Evolutionary conservation across 2,113 vertebrate species (phyloP).

Genomic region (Penelope pileata): DNA sequence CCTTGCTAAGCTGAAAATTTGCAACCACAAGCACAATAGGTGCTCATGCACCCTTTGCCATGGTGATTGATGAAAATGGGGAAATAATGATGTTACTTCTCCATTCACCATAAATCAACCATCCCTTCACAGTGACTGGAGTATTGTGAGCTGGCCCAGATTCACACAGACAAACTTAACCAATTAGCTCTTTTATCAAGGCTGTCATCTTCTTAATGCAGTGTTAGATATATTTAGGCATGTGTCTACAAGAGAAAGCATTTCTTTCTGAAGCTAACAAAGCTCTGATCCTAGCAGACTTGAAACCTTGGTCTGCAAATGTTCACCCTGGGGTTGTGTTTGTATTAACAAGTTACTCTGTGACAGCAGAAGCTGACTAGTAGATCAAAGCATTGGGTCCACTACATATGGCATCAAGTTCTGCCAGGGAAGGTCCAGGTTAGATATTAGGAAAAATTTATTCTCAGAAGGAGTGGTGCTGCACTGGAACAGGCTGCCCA

Average conservation of each 20-base stretch:
- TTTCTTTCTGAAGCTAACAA: neutral
- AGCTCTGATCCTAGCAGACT: neutral
- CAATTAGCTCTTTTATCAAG: constrained; percentile 29
- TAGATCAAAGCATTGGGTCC: neutral
- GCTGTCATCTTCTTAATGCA: neutral
- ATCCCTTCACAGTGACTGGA: neutral
- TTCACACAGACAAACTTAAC: neutral
- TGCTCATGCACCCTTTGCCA: constrained; percentile 22
- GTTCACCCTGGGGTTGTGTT: neutral
- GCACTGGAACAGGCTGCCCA: too few species aligned
- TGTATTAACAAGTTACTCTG: neutral
- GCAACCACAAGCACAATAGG: constrained; percentile 20
- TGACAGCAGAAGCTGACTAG: neutral
- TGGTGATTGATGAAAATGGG: constrained; percentile 15
- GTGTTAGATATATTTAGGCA: constrained; percentile 12
- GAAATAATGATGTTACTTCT: constrained; percentile 32
- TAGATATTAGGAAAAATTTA: too few species aligned
- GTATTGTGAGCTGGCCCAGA: neutral
- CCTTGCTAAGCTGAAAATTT: constrained; percentile 44
- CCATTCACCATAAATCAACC: constrained; percentile 5
- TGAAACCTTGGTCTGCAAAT: neutral
- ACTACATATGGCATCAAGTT: too few species aligned
- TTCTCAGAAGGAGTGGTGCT: too few species aligned
- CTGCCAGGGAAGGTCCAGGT: too few species aligned
- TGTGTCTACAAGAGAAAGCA: neutral